Evolutionary conservation across 2,113 vertebrate genomes (phyloP).

Genomic region (Ailurus styani): DNA sequence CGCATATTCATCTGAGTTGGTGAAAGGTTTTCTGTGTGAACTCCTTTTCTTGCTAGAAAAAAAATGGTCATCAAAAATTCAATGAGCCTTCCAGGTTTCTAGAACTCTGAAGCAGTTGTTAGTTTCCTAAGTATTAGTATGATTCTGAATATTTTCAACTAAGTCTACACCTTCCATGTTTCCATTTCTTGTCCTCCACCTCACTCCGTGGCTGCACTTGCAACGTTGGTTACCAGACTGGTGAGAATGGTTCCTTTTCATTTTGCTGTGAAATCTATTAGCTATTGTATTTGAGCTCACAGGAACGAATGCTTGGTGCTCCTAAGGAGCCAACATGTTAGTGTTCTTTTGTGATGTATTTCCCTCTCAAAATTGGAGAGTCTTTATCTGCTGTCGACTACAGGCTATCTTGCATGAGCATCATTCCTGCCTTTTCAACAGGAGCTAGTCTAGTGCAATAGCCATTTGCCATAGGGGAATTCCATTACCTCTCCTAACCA

Average conservation of each 20-base stretch:
- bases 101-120: neutral
- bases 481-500: slow-evolving; percentile 62
- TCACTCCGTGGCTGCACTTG: neutral
- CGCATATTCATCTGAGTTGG: neutral
- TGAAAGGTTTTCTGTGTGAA: neutral
- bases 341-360: slow-evolving; percentile 45
- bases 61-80: neutral
- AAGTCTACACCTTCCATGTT: neutral
- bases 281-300: neutral
- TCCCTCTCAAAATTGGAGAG: slow-evolving; percentile 36
- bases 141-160: neutral
- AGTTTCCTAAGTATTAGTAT: neutral
- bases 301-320: neutral
- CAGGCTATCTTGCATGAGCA: slow-evolving; percentile 53
- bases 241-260: neutral
- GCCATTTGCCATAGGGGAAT: slow-evolving; percentile 64
- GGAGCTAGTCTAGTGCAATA: slow-evolving; percentile 30
- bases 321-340: neutral
- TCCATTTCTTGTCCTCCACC: neutral
- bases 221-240: neutral
- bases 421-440: slow-evolving; percentile 53
- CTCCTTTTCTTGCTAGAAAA: neutral
- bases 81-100: neutral
- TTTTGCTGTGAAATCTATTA: neutral
- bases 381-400: slow-evolving; percentile 56